A percentile compares a stretch with the other conserved stretches of the same genome.
phyloP scores from a whole-genome alignment of 2,113 vertebrate species.

The Nyctereutes procyonoides region DNA sequence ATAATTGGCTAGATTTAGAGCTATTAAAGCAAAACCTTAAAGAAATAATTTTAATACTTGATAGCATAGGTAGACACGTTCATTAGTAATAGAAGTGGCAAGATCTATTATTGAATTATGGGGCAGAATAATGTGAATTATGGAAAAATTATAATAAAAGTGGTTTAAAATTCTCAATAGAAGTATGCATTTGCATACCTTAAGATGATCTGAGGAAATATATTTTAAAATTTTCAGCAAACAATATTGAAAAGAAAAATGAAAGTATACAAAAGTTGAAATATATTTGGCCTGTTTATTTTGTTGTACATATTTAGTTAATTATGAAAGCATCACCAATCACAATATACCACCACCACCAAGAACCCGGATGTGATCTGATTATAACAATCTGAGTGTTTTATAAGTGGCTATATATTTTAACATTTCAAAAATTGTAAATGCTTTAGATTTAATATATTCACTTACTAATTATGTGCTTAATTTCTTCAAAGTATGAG shows the following conservation, averaged over 20 bases:
- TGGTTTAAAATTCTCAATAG: background rate
- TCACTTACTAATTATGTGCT: background rate
- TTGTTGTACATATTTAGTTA: background rate
- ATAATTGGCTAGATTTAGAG: constrained; percentile 18
- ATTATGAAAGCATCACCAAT: background rate
- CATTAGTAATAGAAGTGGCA: background rate
- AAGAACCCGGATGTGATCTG: background rate
- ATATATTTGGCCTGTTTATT: background rate
- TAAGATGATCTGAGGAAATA: background rate
- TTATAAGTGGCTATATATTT: background rate
- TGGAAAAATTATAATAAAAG: background rate
- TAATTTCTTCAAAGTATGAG: background rate
- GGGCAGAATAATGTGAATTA: background rate
- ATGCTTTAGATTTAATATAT: background rate
- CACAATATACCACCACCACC: background rate
- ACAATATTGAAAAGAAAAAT: background rate
- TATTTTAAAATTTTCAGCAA: background rate
- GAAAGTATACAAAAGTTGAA: background rate
- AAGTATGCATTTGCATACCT: background rate
- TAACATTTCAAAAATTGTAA: background rate
- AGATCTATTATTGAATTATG: background rate
- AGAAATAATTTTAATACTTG: constrained; percentile 50
- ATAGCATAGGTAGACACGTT: background rate
- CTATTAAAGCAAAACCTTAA: constrained; percentile 32
- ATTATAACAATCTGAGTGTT: background rate